Evolutionary conservation across 2,888 invertebrate species (phyloP).

Genomic region (Bimastos eiseni): DNA sequence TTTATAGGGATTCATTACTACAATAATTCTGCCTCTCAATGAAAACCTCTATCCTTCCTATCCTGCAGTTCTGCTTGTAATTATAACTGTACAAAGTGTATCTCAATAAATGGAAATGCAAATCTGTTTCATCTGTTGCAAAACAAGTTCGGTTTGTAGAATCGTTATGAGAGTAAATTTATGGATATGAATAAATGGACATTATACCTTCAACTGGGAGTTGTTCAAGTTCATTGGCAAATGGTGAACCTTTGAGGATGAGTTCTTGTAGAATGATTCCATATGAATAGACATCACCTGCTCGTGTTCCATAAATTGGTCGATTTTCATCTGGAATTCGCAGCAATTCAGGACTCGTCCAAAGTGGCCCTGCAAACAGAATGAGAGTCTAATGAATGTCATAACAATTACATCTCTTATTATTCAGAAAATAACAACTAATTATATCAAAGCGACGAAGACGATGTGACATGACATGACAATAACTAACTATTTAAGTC

Average conservation of each 20-base stretch:
- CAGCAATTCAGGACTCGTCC: background rate
- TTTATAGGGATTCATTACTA: too few relatives aligned
- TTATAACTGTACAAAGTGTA: background rate
- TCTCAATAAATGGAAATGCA: background rate
- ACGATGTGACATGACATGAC: too few relatives aligned
- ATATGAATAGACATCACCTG: constrained; percentile 5
- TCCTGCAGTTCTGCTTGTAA: background rate
- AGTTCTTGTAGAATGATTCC: constrained; percentile 13
- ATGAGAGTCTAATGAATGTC: background rate
- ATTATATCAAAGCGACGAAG: too few relatives aligned
- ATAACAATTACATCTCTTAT: too few relatives aligned
- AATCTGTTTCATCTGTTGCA: background rate
- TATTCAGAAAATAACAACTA: too few relatives aligned
- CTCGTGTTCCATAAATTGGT: background rate
- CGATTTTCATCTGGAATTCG: background rate
- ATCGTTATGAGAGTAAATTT: background rate
- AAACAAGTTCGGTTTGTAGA: background rate
- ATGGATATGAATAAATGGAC: background rate
- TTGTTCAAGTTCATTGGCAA: constrained; percentile 13
- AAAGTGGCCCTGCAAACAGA: background rate
- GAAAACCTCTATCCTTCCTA: background rate
- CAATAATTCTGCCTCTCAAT: background rate
- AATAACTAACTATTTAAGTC: too few relatives aligned
- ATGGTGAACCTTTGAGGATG: background rate
- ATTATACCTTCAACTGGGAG: background rate